Evolutionary conservation across 2,888 invertebrate species (phyloP).

Genomic region (Stenoptilia bipunctidactyla): DNA sequence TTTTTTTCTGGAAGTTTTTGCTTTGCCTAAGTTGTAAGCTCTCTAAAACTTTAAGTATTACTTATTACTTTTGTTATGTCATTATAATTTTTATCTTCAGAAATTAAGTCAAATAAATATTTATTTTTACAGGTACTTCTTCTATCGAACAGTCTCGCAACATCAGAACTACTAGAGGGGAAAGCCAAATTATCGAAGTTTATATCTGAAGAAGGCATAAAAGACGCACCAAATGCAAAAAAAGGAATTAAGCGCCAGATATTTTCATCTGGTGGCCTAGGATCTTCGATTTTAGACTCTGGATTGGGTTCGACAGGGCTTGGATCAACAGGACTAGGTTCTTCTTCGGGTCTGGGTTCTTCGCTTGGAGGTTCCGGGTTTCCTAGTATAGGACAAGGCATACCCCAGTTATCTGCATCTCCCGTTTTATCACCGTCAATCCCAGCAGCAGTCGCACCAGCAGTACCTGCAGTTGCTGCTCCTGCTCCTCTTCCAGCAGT

Average conservation of each 20-base stretch:
- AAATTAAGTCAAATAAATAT: too few species aligned
- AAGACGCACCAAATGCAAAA: slow-evolving; percentile 32
- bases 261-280: slow-evolving; percentile 18
- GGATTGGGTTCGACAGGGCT: slow-evolving; percentile 8
- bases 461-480: slow-evolving; percentile 22
- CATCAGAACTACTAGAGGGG: slow-evolving; percentile 34
- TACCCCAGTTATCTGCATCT: not conserved
- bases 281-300: slow-evolving; percentile 7
- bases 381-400: not conserved
- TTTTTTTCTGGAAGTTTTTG: too few species aligned
- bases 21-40: too few species aligned
- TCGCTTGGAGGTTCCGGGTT: not conserved
- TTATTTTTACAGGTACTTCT: slow-evolving; percentile 39
- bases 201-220: slow-evolving; percentile 40
- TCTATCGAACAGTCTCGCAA: slow-evolving; percentile 40
- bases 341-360: not conserved
- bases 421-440: slow-evolving; percentile 6
- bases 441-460: slow-evolving; percentile 20
- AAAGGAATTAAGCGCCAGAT: slow-evolving; percentile 51
- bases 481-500: slow-evolving; percentile 26
- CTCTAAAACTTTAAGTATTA: too few species aligned
- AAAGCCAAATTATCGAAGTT: slow-evolving; percentile 44
- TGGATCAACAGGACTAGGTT: slow-evolving; percentile 13
- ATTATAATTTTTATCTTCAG: too few species aligned
- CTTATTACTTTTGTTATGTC: too few species aligned